These are phyloP conservation scores for Habrosyne pyritoides DNA, from an alignment of 2,888 invertebrate genomes.

Conservation along the genomic window DNA sequence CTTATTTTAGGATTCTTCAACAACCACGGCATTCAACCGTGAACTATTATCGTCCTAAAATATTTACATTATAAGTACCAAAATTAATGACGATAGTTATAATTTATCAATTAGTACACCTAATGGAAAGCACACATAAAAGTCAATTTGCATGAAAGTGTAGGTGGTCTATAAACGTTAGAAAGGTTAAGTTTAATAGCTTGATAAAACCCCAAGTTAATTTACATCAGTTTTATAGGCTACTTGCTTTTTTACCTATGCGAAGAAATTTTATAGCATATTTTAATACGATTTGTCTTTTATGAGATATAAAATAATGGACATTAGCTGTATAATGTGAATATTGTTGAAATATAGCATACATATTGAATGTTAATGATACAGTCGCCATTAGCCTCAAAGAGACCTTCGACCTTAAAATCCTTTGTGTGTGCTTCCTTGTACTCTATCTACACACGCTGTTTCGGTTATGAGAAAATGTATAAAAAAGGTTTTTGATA, in stretches of 20 bases:
- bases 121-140: conserved; percentile 13
- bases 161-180: conserved; percentile 22
- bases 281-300: conserved; percentile 10
- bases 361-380: too few species aligned
- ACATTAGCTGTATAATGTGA: neutral
- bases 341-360: neutral
- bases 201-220: conserved; percentile 36
- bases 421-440: too few species aligned
- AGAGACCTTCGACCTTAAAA: too few species aligned
- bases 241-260: conserved; percentile 19
- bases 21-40: too few species aligned
- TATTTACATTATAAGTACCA: neutral
- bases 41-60: neutral
- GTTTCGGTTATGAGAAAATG: too few species aligned
- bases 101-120: conserved; percentile 8
- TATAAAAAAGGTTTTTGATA: too few species aligned
- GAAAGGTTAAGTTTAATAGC: conserved; percentile 42
- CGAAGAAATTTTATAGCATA: conserved; percentile 21
- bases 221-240: conserved; percentile 34
- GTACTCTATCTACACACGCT: too few species aligned
- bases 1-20: too few species aligned
- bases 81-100: neutral
- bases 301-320: conserved; percentile 3
- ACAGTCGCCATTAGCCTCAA: too few species aligned
- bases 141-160: conserved; percentile 19